Evolutionary conservation across 2,888 invertebrate species (phyloP), one percentile per base, ranked within the genome.

Genomic region (Aleiodes leptofemur): DNA sequence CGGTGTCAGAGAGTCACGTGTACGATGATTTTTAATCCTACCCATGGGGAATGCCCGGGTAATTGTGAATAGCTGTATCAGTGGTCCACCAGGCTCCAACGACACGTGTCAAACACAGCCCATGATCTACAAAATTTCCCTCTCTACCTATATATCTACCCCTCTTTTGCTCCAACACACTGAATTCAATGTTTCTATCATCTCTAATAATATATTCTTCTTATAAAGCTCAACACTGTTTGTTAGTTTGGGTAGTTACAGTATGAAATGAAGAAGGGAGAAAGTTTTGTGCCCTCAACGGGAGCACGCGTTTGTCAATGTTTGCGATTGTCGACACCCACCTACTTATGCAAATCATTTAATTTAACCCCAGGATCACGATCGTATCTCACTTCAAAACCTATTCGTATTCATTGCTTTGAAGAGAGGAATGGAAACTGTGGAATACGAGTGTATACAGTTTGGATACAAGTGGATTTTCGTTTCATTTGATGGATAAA

Each of bases 301-400:
- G 78, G 83, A 82, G 84, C 85, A 86, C 85, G 86, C 87, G 89
- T 88, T 89, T 89, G 88, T 89, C 87, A 89, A 88, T 89, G 89
- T 89, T 89, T 88, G 89, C 87, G 84, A 87, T 86, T 89, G 89
- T 89, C 88, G 87, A 89, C 89, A 89, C 89, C 89, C 89, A 89
- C 88, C 88, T 89, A 89, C 88, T 89, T 89, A 89, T 89, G 89
- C 88, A 89, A 89, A 89, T 89, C 87, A 89, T 89, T 89, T 89
- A 89, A 89, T 89, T 89, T 89, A 89, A 86, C 88, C 88, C 86
- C 87, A 80, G 83, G 83, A 85, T 86, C 87, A 83, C 83, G 89
- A 89, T 89, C 85, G 87, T 89, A 89, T 89, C 89, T 86, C 83
- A 83, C 56, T 38, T 38, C 61, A 61, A 88, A 88, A 86, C 86